Conservation (phyloP, 2,888 invertebrate species). For the Bhutanitis thaidina region DNA sequence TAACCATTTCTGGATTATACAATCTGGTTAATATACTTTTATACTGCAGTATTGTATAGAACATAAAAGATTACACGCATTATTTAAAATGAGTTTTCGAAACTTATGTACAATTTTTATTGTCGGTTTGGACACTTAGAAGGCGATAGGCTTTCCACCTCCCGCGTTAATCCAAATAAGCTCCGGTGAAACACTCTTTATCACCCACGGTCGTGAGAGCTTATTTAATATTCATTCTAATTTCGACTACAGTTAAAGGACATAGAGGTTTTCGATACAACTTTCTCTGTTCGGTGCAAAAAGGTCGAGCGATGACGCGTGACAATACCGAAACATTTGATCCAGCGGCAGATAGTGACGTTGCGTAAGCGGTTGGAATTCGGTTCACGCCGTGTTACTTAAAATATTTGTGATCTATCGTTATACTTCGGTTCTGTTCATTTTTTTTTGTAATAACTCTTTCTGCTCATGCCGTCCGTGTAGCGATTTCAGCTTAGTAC, state of each 20-base stretch:
- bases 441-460: not conserved
- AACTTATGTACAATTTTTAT: no score
- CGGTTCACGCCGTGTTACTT: constrained; percentile 21
- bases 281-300: constrained; percentile 17
- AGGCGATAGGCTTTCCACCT: no score
- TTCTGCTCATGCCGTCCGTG: not conserved
- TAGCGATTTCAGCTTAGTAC: not conserved
- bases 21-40: no score
- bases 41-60: no score
- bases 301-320: constrained; percentile 39
- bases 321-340: constrained; percentile 43
- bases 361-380: constrained; percentile 22
- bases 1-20: no score
- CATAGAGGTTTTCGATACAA: constrained; percentile 7
- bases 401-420: constrained; percentile 2
- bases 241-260: not conserved
- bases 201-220: no score
- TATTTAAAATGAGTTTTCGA: no score
- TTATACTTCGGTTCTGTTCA: not conserved
- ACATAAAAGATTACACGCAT: no score
- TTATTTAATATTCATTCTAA: no score
- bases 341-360: constrained; percentile 35
- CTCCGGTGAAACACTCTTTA: no score
- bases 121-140: no score
- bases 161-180: no score